Base-by-base conservation (phyloP, 2,797 vertebrate genomes). In the Enteromius treurensis region DNA sequence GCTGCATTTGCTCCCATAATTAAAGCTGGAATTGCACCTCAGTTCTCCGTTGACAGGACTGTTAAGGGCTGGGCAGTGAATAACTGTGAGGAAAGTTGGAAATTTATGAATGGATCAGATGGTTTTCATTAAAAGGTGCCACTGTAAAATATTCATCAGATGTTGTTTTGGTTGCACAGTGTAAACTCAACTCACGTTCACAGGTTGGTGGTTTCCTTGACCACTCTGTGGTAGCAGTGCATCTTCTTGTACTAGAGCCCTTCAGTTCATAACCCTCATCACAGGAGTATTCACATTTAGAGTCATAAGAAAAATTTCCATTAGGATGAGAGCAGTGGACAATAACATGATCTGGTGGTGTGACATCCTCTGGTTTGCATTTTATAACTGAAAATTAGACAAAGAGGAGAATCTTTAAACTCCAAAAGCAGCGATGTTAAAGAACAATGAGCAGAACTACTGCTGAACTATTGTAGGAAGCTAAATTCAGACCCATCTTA, bases 201-300 rank as follows among this genome's bases (percentile, higher is more conserved):
- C 97, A 98, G 0, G 87, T 85, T 0, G 97, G 96, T 0, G 82
- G 82, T 2, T 86, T 76, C 2, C 92, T 82, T 0, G 95, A 95
- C 97, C 97, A 98, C 3, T 51, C 64, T 8, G 86, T 80, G 0
- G 86, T 84, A 0, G 88, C 88, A 0, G 73, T 92, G 89, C 96
- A 97, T 14, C 85, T 90, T 29, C 94, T 79, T 14, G 84, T 89
- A 47, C 78, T 19, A 0, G 91, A 29, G 0, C 91, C 92, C 34
- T 86, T 93, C 79, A 95, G 87, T 19, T 55, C 0, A 21, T 94
- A 95, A 86, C 96, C 96, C 15, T 94, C 86, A 0, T 90, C 53
- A 49, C 97, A 99, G 65, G 67, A 88, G 84, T 96, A 97, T 40
- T 86, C 60, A 71, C 96, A 98, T 0, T 32, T 77, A 3, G 95